Percentiles rank a stretch among this genome's conserved stretches.
These are phyloP conservation scores for Harpagifer antarcticus DNA, from an alignment of 2,797 vertebrate species.

Conservation along the genomic window DNA sequence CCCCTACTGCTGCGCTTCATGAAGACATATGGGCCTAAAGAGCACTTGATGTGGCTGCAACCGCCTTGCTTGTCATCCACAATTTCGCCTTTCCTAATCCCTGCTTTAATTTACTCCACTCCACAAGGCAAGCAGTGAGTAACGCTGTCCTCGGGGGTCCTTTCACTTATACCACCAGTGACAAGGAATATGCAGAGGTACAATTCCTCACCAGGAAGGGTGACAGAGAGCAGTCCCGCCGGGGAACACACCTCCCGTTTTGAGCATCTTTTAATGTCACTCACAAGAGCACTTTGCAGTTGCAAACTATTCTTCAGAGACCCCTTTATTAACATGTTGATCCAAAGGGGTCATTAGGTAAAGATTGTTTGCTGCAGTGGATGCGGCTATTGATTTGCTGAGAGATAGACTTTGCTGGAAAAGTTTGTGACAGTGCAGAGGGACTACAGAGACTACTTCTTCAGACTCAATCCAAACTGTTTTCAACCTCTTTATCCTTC, in stretches of 20 bases:
- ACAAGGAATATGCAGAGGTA: slow-evolving; percentile 97
- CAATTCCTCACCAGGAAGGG: slow-evolving; percentile 94
- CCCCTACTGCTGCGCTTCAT: slow-evolving; percentile 83
- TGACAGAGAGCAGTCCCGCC: slow-evolving; percentile 92
- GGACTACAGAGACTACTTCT: slow-evolving; percentile 73
- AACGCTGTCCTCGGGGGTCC: slow-evolving; percentile 94
- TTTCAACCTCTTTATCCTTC: slow-evolving; percentile 61
- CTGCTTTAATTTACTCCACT: slow-evolving; percentile 97
- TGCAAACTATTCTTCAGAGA: slow-evolving; percentile 92
- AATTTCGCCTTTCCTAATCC: slow-evolving; percentile 93
- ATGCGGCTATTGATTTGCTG: slow-evolving; percentile 84
- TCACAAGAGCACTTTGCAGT: slow-evolving; percentile 88
- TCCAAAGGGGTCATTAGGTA: slow-evolving; percentile 80
- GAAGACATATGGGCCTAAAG: slow-evolving; percentile 92
- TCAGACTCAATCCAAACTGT: slow-evolving; percentile 73
- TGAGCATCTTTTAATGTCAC: slow-evolving; percentile 91
- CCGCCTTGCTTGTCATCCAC: slow-evolving; percentile 94
- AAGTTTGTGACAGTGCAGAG: slow-evolving; percentile 74
- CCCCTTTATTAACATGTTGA: slow-evolving; percentile 88
- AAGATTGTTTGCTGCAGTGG: slow-evolving; percentile 74
- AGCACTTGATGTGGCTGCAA: slow-evolving; percentile 85
- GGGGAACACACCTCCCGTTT: slow-evolving; percentile 88
- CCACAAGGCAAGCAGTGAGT: slow-evolving; percentile 89
- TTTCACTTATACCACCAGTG: slow-evolving; percentile 93
- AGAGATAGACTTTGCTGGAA: slow-evolving; percentile 70